Evolutionary conservation across 2,888 invertebrate species (phyloP), one percentile per base, ranked within the genome.

Genomic region (Sinopyrophorus schimmeli): DNA sequence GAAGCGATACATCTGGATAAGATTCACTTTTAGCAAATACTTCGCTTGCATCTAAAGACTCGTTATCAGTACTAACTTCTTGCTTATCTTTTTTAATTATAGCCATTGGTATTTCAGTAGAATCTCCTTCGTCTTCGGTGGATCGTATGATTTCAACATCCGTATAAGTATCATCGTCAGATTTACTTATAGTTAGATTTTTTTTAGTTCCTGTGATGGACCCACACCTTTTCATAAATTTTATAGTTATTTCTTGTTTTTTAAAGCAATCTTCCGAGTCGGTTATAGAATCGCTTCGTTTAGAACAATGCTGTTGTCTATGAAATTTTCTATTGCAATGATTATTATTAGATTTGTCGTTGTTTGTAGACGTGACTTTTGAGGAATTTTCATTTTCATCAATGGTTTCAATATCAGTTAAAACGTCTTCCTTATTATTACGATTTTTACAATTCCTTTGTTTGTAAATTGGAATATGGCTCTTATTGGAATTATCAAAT

Each of bases 61-160:
- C 77, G 1, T 68, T 54, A 55, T 76, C 77, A 1, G 76, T 77
- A 3, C 60, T 48, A 30, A 42, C 47, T 5, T 54, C 50, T 5
- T 38, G 32, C 5, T 15, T 26, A 24, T 26, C 65, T 37, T 66
- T 66, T 3, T 72, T 71, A 37, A 71, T 57, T 6, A 69, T 52
- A 16, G 69, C 63, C 1, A 70, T 57, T 3, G 71, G 71, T 17
- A 72, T 69, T 23, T 62, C 60, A n/a, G 63, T 62, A 35, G 64
- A 58, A 17, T 55, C 56, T 4, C 28, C 42, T 32, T 66, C 66
- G 17, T 59, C 60, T 18, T 62, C 63, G 7, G 67, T 62, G 15
- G 70, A 69, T 40, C 75, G 72, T n/a, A 78, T 62, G 53, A 74
- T 72, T 61, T 78, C 78, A 9, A 74, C 63, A 59, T 79, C 78